Conservation (phyloP, 2,113 vertebrate species). For the Gadus chalcogrammus region DNA sequence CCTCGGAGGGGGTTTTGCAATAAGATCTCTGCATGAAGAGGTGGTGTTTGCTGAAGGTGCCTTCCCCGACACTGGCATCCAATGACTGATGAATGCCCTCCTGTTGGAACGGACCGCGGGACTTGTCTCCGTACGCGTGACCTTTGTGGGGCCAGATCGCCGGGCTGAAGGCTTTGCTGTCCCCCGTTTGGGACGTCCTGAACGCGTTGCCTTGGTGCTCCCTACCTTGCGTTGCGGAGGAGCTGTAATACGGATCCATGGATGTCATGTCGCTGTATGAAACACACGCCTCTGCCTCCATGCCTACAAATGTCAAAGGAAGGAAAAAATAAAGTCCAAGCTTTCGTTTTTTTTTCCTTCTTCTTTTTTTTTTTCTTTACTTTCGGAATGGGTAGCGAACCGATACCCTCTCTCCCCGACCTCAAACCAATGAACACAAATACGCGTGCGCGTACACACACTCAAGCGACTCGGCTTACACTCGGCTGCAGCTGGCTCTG, state of each 20-base stretch:
- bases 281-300: conserved; percentile 93
- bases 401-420: conserved; percentile 40
- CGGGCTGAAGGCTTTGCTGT: conserved; percentile 82
- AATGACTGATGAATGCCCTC: conserved; percentile 82
- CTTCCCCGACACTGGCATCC: conserved; percentile 76
- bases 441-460: conserved; percentile 36
- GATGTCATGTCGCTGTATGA: conserved; percentile 94
- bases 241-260: conserved; percentile 98
- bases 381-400: conserved; percentile 46
- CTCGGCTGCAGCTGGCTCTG: conserved; percentile 79
- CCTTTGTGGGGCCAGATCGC: conserved; percentile 82
- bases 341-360: conserved; percentile 40
- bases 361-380: conserved; percentile 22
- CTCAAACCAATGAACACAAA: conserved; percentile 43
- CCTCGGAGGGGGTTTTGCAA: conserved; percentile 88
- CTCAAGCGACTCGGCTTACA: conserved; percentile 45
- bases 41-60: conserved; percentile 91
- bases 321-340: conserved; percentile 51
- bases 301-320: conserved; percentile 76
- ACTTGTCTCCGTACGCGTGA: conserved; percentile 89
- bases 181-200: conserved; percentile 92
- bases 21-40: conserved; percentile 88
- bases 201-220: conserved; percentile 85
- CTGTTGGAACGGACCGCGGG: conserved; percentile 83
- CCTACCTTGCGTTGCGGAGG: conserved; percentile 83